phyloP scores from a whole-genome alignment of 2,797 vertebrate genomes.

The Betta splendens region DNA sequence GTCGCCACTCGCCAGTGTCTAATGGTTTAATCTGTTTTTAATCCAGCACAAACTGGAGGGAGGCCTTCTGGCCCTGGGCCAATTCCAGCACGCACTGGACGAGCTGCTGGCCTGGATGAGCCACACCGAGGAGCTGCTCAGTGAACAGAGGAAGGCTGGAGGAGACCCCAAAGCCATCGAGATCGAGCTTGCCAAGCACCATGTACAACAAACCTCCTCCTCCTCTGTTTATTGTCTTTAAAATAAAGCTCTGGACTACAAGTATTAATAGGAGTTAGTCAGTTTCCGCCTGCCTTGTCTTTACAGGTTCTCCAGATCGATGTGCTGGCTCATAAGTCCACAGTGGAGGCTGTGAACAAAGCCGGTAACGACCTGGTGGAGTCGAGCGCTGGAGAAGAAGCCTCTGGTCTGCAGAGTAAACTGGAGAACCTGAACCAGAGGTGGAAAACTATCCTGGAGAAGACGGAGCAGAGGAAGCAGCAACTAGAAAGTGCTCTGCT shows the following conservation, averaged over 20 bases:
- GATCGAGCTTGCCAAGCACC: conserved; percentile 98
- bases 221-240: neutral
- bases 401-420: conserved; percentile 89
- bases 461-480: conserved; percentile 89
- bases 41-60: conserved; percentile 96
- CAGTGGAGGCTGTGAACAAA: conserved; percentile 93
- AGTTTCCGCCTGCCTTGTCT: neutral
- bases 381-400: conserved; percentile 95
- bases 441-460: conserved; percentile 92
- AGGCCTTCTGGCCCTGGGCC: conserved; percentile 93
- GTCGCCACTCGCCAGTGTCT: conserved; percentile 28
- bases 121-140: conserved; percentile 93
- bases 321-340: conserved; percentile 93
- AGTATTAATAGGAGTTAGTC: conserved; percentile 11
- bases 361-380: conserved; percentile 92
- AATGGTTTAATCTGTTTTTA: conserved; percentile 63
- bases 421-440: conserved; percentile 91
- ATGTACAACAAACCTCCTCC: conserved; percentile 81
- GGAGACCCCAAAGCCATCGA: conserved; percentile 98
- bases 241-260: neutral
- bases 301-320: conserved; percentile 95
- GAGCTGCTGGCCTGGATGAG: conserved; percentile 95
- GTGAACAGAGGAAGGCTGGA: conserved; percentile 91
- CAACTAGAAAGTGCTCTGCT: conserved; percentile 91
- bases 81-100: conserved; percentile 97